Evolutionary conservation across 2,113 vertebrate species (phyloP).

Genomic region (Aramus guarauna): DNA sequence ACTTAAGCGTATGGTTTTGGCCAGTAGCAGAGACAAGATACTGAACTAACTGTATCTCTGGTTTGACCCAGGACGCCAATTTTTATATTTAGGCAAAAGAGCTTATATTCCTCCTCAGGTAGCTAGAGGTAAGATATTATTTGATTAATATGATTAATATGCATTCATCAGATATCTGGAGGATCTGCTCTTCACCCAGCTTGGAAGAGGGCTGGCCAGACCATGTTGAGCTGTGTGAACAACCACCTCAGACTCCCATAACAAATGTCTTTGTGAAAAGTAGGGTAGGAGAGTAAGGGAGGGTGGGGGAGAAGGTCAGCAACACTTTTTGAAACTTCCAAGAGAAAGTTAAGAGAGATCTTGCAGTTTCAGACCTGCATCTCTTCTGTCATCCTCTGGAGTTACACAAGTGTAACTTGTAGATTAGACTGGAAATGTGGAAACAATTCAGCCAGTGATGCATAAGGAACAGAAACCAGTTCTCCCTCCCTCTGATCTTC

Average conservation of each 20-base stretch:
- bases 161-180: neutral
- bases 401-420: neutral
- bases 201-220: neutral
- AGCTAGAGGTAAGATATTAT: neutral
- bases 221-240: neutral
- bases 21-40: neutral
- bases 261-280: neutral
- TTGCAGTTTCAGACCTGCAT: neutral
- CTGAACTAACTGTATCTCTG: neutral
- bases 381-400: neutral
- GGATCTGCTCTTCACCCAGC: neutral
- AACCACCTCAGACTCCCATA: neutral
- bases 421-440: conserved; percentile 31
- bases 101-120: neutral
- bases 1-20: neutral
- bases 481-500: neutral
- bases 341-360: neutral
- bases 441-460: conserved; percentile 17
- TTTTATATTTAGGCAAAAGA: neutral
- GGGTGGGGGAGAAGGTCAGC: neutral
- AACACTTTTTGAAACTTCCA: neutral
- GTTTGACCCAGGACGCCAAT: neutral
- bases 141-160: neutral
- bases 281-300: neutral
- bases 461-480: conserved; percentile 14